Conservation (phyloP, 1,140 invertebrate species). For the Sitophilus oryzae region DNA sequence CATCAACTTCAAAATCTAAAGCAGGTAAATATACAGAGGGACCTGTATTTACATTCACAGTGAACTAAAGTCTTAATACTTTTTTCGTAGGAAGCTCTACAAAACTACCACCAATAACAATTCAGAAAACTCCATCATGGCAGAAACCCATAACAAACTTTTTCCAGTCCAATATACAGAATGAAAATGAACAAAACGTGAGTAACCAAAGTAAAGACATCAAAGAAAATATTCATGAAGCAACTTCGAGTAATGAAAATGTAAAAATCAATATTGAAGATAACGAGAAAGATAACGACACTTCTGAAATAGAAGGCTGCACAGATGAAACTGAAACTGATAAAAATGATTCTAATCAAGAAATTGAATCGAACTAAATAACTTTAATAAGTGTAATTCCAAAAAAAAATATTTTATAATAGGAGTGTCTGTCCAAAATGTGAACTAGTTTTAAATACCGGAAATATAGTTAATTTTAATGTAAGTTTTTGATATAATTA, state of each 20-base stretch:
- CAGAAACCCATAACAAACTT: conserved; percentile 26
- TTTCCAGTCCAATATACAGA: conserved; percentile 10
- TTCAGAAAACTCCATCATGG: conserved; percentile 18
- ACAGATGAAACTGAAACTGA: background rate
- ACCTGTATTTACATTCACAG: too few species aligned
- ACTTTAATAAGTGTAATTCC: too few species aligned
- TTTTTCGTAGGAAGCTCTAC: conserved; percentile 6
- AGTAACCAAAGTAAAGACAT: background rate
- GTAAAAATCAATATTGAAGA: background rate
- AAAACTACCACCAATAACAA: conserved; percentile 18
- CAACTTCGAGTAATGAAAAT: background rate
- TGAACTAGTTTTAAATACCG: too few species aligned
- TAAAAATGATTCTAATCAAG: background rate
- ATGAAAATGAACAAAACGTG: background rate
- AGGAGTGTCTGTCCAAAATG: too few species aligned
- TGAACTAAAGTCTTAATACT: background rate
- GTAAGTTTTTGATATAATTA: too few species aligned
- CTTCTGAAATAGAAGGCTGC: background rate
- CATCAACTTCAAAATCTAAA: background rate
- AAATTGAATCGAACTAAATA: too few species aligned
- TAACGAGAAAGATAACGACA: background rate
- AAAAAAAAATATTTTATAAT: too few species aligned
- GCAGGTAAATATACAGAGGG: conserved; percentile 1
- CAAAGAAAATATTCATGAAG: too few species aligned
- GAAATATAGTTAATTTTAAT: too few species aligned